Percentiles rank a stretch among this genome's conserved stretches.
phyloP scores from a whole-genome alignment of 2,113 vertebrate species.

The Corythaixoides concolor region DNA sequence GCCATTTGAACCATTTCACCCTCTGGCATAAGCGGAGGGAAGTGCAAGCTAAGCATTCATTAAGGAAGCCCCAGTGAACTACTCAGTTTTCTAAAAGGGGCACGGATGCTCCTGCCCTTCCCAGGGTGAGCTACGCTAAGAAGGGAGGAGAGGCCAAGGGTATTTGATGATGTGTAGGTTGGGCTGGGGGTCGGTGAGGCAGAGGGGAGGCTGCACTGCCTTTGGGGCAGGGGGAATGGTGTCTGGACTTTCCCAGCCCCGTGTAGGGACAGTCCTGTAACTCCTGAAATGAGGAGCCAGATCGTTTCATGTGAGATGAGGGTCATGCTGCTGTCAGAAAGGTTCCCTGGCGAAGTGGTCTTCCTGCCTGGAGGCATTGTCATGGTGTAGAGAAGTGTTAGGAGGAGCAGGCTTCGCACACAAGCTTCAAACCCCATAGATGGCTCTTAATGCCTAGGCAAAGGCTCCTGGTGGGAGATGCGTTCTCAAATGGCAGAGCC shows the following conservation, averaged over 20 bases:
- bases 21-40: neutral
- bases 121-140: neutral
- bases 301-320: neutral
- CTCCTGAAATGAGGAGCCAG: neutral
- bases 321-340: neutral
- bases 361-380: neutral
- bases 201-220: neutral
- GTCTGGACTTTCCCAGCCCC: neutral
- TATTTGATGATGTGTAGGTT: neutral
- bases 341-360: neutral
- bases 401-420: neutral
- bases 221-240: neutral
- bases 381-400: neutral
- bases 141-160: neutral
- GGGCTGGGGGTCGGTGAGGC: neutral
- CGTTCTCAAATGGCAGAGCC: neutral
- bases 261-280: accelerated
- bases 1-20: neutral
- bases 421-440: neutral
- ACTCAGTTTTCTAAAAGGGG: neutral
- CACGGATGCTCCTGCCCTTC: neutral
- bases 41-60: neutral
- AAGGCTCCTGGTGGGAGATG: neutral
- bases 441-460: neutral
- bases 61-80: neutral